Percentiles rank a stretch among this genome's conserved stretches.
Conservation (phyloP, 1,140 invertebrate species). For the Tribolium castaneum region DNA sequence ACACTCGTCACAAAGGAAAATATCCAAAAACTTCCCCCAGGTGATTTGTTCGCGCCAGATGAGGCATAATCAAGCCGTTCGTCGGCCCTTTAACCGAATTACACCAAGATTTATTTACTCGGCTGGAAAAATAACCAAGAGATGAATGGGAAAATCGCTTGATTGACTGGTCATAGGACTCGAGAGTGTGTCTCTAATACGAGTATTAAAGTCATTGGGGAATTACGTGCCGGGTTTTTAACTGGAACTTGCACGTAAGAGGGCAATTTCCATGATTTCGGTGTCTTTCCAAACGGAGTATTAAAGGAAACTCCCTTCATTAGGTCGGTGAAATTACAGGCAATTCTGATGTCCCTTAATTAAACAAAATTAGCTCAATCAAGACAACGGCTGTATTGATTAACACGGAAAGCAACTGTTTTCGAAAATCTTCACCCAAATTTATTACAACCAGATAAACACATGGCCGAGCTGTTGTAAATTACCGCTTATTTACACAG, state of each 20-base stretch:
- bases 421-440: not conserved
- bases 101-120: constrained; percentile 5
- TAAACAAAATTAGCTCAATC: not conserved
- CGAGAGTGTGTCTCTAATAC: too few species aligned
- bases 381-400: not conserved
- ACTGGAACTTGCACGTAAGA: not conserved
- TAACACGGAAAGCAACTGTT: not conserved
- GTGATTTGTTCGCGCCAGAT: constrained; percentile 5
- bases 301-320: not conserved
- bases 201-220: not conserved
- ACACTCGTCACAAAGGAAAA: not conserved
- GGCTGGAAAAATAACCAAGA: not conserved
- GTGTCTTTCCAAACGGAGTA: not conserved
- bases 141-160: too few species aligned
- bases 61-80: constrained; percentile 12
- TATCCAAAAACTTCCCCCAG: constrained; percentile 18
- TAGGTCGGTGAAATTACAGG: not conserved
- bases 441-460: not conserved
- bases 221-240: not conserved
- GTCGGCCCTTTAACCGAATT: constrained; percentile 1
- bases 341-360: constrained; percentile 3
- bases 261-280: constrained; percentile 1
- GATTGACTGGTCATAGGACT: too few species aligned
- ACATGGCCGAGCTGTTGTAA: not conserved
- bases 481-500: not conserved